phyloP scores from a whole-genome alignment of 2,888 invertebrate genomes.

The Acleris emargana region DNA sequence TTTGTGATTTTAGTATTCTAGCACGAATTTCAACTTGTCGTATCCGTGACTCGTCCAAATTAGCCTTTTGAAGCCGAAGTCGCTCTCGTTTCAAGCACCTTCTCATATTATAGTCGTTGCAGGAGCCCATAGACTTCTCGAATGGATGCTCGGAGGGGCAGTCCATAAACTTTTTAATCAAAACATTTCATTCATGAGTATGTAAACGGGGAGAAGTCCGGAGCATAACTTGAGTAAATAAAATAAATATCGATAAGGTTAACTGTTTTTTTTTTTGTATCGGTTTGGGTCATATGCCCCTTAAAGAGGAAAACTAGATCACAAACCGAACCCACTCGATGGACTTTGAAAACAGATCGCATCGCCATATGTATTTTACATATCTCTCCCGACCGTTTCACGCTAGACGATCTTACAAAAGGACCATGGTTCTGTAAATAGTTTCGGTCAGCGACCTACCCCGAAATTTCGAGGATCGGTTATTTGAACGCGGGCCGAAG shows the following conservation, averaged over 20 bases:
- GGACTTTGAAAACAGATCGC: too few species aligned
- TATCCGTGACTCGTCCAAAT: conserved; percentile 79
- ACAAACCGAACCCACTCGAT: too few species aligned
- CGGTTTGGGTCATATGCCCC: too few species aligned
- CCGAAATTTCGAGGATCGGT: too few species aligned
- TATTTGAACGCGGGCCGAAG: too few species aligned
- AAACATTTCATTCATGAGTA: conserved; percentile 89
- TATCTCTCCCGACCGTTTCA: too few species aligned
- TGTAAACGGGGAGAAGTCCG: conserved; percentile 89
- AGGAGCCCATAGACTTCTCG: conserved; percentile 86
- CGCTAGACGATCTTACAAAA: too few species aligned
- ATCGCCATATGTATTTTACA: too few species aligned
- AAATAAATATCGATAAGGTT: not conserved
- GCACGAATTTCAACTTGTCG: conserved; percentile 71
- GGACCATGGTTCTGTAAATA: too few species aligned
- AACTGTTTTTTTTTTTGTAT: not conserved
- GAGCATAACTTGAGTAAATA: conserved; percentile 81
- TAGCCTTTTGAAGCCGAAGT: conserved; percentile 76
- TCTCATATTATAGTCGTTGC: conserved; percentile 85
- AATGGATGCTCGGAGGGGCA: conserved; percentile 88
- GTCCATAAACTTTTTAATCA: conserved; percentile 86
- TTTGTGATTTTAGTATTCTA: conserved; percentile 59
- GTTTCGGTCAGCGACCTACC: too few species aligned
- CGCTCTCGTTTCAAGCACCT: conserved; percentile 87
- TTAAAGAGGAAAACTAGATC: too few species aligned